These are phyloP conservation scores for Prochilodus magdalenae DNA, from an alignment of 2,113 vertebrate species.

Conservation along the genomic window DNA sequence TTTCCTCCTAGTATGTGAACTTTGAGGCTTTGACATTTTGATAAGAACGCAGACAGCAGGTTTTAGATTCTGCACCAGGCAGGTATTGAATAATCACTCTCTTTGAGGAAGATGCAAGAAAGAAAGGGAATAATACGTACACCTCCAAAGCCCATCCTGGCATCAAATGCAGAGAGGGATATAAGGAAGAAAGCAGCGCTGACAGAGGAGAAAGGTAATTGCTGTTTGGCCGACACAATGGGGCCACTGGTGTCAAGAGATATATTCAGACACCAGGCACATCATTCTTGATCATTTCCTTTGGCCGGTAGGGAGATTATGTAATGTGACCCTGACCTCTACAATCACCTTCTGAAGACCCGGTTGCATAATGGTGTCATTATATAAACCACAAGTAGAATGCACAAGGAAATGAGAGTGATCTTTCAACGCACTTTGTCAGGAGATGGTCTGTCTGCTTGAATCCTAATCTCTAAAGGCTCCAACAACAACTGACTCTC, in stretches of 20 bases:
- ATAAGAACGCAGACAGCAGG: slow-evolving; percentile 5
- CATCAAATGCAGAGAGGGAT: slow-evolving; percentile 27
- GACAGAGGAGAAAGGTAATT: slow-evolving; percentile 30
- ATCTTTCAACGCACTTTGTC: neutral
- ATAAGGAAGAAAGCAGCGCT: slow-evolving; percentile 9
- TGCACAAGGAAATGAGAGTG: neutral
- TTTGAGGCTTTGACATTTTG: neutral
- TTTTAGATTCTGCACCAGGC: slow-evolving; percentile 19
- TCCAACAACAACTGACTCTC: neutral
- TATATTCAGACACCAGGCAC: slow-evolving; percentile 25
- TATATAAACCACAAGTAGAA: slow-evolving; percentile 13
- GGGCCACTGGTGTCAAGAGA: slow-evolving; percentile 41
- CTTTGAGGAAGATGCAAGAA: neutral
- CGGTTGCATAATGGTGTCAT: slow-evolving; percentile 7
- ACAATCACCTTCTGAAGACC: slow-evolving; percentile 1
- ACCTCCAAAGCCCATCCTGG: slow-evolving; percentile 7
- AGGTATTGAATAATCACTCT: slow-evolving; percentile 27
- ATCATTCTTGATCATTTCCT: slow-evolving; percentile 43
- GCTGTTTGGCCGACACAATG: slow-evolving; percentile 37
- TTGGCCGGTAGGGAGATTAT: slow-evolving; percentile 10
- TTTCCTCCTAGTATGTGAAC: neutral
- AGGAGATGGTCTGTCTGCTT: neutral
- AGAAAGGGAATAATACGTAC: slow-evolving; percentile 2
- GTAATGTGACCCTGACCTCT: slow-evolving; percentile 12
- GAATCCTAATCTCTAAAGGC: neutral